These are phyloP conservation scores for Geotrupes spiniger DNA, from an alignment of 2,888 invertebrate species.

Conservation along the genomic window DNA sequence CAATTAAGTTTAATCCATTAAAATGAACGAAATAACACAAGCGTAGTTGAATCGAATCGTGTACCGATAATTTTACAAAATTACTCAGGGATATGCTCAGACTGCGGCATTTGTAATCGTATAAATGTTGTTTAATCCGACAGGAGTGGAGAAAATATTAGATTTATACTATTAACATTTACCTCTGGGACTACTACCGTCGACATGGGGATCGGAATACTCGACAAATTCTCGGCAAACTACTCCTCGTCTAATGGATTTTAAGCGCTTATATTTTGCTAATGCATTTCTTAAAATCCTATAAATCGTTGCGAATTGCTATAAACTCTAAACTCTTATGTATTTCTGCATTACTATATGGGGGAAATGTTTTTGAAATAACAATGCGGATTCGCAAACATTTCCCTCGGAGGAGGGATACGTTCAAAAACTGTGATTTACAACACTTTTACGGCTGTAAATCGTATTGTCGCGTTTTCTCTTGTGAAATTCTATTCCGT, in stretches of 20 bases:
- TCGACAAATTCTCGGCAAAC: slow-evolving; percentile 28
- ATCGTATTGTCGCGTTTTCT: slow-evolving; percentile 18
- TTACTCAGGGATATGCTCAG: slow-evolving; percentile 3
- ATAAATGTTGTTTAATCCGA: slow-evolving; percentile 32
- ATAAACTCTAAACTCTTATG: slow-evolving; percentile 31
- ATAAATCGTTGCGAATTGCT: slow-evolving; percentile 37
- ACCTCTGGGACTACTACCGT: slow-evolving; percentile 29
- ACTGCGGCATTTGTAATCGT: slow-evolving; percentile 18
- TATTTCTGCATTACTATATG: slow-evolving; percentile 31
- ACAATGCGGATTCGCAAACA: slow-evolving; percentile 34
- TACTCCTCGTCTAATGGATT: slow-evolving; percentile 39
- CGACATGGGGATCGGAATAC: slow-evolving; percentile 15
- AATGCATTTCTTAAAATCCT: slow-evolving; percentile 43
- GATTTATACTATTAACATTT: slow-evolving; percentile 34
- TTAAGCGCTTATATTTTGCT: slow-evolving; percentile 42
- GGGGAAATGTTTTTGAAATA: slow-evolving; percentile 36
- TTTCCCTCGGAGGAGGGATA: slow-evolving; percentile 21
- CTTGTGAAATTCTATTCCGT: slow-evolving; percentile 19
- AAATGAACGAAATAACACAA: background rate
- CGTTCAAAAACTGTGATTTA: slow-evolving; percentile 28
- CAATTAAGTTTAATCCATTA: slow-evolving; percentile 5
- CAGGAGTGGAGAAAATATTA: slow-evolving; percentile 33
- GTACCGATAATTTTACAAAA: slow-evolving; percentile 3
- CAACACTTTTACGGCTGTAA: slow-evolving; percentile 28
- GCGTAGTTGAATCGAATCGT: slow-evolving; percentile 1